These are phyloP conservation scores for Diabrotica balteata DNA, from an alignment of 2,888 invertebrate species.

Conservation along the genomic window DNA sequence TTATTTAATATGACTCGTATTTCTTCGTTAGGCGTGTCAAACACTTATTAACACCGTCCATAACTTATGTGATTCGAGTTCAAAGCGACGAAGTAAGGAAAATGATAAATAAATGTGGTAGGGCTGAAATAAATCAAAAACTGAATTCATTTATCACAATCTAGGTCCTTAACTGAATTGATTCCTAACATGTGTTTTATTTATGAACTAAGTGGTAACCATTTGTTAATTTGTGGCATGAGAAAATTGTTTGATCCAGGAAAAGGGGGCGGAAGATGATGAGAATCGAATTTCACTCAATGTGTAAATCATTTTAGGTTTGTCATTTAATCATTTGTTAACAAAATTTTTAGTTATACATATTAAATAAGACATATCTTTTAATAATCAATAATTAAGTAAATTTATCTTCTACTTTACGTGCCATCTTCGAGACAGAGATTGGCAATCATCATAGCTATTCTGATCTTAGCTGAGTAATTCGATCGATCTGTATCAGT, in stretches of 20 bases:
- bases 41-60: constrained; percentile 17
- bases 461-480: too few species aligned
- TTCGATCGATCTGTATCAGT: too few species aligned
- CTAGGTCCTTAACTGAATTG: constrained; percentile 7
- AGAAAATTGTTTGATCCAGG: not conserved
- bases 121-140: constrained; percentile 10
- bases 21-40: constrained; percentile 26
- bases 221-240: constrained; percentile 1
- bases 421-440: too few species aligned
- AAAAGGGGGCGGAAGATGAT: not conserved
- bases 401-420: too few species aligned
- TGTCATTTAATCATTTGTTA: too few species aligned
- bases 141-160: constrained; percentile 4
- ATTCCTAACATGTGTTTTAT: constrained; percentile 7
- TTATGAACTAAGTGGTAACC: not conserved
- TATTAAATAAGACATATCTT: too few species aligned
- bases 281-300: too few species aligned
- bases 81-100: constrained; percentile 9
- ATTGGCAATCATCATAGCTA: too few species aligned
- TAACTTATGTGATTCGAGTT: constrained; percentile 4
- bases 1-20: constrained; percentile 21
- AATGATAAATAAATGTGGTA: constrained; percentile 1
- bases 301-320: not conserved
- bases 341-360: too few species aligned
- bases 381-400: too few species aligned